A percentile compares a stretch with the other conserved stretches of the same genome.
These are phyloP conservation scores for Nasonia vitripennis DNA, from an alignment of 1,140 invertebrate species.

Conservation along the genomic window DNA sequence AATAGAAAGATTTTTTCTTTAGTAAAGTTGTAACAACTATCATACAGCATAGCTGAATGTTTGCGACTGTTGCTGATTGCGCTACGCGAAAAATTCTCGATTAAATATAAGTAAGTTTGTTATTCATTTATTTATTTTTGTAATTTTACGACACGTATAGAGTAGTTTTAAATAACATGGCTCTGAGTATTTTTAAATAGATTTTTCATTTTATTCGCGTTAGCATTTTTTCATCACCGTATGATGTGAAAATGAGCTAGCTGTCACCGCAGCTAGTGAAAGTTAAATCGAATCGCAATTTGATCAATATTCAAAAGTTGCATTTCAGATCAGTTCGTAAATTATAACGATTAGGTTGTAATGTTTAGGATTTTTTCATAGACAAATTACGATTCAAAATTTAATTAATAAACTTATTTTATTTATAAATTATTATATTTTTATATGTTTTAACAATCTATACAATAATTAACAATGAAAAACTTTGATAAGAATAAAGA, in stretches of 20 bases:
- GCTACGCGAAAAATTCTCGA: conserved; percentile 64
- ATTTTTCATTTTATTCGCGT: neutral
- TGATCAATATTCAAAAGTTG: neutral
- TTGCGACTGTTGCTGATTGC: conserved; percentile 65
- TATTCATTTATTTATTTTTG: conserved; percentile 5
- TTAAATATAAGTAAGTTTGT: conserved; percentile 52
- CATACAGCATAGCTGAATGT: conserved; percentile 59
- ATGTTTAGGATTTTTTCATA: neutral
- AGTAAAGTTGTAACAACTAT: conserved; percentile 42
- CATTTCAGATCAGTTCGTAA: conserved; percentile 7
- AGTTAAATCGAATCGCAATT: neutral
- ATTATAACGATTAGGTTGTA: conserved; percentile 1
- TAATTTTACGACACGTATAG: conserved; percentile 56
- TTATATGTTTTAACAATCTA: conserved; percentile 15
- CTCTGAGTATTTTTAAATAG: neutral
- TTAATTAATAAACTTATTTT: conserved; percentile 1
- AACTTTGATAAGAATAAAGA: conserved; percentile 3
- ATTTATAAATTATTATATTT: neutral
- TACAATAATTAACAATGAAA: conserved; percentile 25
- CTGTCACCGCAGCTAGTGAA: too few relatives aligned
- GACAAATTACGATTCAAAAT: neutral
- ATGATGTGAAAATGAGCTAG: too few relatives aligned
- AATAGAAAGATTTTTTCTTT: conserved; percentile 27
- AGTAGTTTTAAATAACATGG: conserved; percentile 55
- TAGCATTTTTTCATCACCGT: neutral